Evolutionary conservation across 2,113 vertebrate genomes (phyloP), one percentile per base, ranked within the genome.

Genomic region (Morone saxatilis): DNA sequence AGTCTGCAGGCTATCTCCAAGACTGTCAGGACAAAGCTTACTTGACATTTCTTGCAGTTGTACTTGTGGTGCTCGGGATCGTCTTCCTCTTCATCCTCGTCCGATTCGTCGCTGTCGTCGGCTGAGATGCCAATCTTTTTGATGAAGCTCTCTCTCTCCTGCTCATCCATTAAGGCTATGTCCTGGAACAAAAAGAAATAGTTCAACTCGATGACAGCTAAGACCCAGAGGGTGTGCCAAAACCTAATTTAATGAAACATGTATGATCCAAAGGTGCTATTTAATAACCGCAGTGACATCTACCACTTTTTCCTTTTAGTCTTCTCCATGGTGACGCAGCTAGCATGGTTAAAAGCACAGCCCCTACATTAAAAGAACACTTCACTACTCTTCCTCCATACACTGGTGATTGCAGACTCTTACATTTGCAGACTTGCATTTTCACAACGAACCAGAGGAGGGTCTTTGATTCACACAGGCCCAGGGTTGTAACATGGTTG

Each of bases 41-140:
- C 98, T 94, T 99, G 98, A 91, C 98, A 99, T 93, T 98, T 97
- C 93, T 99, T 99, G 95, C 98, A 99, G 96, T 96, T 98, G 95
- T 99, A 99, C 88, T 98, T 99, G 95, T 99, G 98, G 51, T 95
- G 97, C 78, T 98, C 98, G 0, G 96, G 96, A 80, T 98, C 97
- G 0, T 97, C 94, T 2, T 94, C 94, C 7, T 94, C 95, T 0
- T 95, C 97, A 0, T 97, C 98, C 13, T 95, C 96, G 0, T 99
- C 98, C 0, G 97, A 96, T 54, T 97, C 97, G 0, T 98, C 98
- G 0, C 97, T 98, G 70, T 98, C 97, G 8, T 96, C 97, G 0
- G 97, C 97, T 1, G 98, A 97, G 86, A 99, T 99, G 50, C 98
- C 98, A 25, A 99, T 99, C 95, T 98, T 99, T 79, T 95, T 97